Evolutionary conservation across 1,140 invertebrate genomes (phyloP).

Genomic region (Anagrus nilaparvatae): DNA sequence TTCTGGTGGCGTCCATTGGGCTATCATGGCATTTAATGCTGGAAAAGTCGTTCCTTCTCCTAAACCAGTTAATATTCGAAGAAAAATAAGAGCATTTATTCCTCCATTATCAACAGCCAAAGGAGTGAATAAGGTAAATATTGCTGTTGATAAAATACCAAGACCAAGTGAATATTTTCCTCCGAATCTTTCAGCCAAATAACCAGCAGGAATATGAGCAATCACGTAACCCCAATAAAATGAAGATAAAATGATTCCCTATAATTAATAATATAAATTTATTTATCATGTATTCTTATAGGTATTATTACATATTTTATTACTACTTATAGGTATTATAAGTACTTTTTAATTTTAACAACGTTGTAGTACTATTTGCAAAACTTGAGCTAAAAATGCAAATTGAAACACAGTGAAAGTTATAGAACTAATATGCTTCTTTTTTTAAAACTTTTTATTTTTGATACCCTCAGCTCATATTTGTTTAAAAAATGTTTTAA

Average conservation of each 20-base stretch:
- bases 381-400: too few species aligned
- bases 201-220: constrained; percentile 62
- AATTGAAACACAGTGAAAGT: too few species aligned
- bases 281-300: too few species aligned
- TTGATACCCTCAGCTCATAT: too few species aligned
- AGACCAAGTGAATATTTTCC: constrained; percentile 64
- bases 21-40: constrained; percentile 58
- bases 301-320: too few species aligned
- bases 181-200: constrained; percentile 63
- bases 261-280: too few species aligned
- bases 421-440: too few species aligned
- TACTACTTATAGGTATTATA: too few species aligned
- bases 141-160: constrained; percentile 60
- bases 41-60: constrained; percentile 70
- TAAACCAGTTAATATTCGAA: constrained; percentile 58
- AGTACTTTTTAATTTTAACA: too few species aligned
- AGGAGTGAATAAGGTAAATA: constrained; percentile 48
- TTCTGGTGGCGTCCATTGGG: constrained; percentile 60
- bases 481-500: too few species aligned
- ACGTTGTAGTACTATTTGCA: too few species aligned
- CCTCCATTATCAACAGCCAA: constrained; percentile 38
- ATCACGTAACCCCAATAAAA: constrained; percentile 69
- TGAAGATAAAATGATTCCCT: constrained; percentile 53
- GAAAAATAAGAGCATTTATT: constrained; percentile 21
- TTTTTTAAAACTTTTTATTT: too few species aligned